Percentiles rank a stretch among this genome's conserved stretches.
Evolutionary conservation across 1,140 invertebrate species (phyloP).

Genomic region (Anoplophora glabripennis): DNA sequence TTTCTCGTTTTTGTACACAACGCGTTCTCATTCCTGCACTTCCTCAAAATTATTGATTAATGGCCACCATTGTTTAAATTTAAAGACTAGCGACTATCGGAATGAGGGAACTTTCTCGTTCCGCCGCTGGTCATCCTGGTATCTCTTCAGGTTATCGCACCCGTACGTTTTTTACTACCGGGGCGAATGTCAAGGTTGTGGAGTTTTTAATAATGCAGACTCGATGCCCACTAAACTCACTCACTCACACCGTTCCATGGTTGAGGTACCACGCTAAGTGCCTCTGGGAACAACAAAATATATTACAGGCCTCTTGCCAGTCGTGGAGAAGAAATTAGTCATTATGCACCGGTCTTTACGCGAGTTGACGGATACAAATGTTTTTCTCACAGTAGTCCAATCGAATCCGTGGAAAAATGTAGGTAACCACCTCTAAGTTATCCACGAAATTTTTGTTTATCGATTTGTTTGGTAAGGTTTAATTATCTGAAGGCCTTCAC

Average conservation of each 20-base stretch:
- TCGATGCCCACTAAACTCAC: background rate
- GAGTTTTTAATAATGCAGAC: background rate
- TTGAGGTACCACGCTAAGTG: constrained; percentile 5
- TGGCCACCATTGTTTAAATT: too few relatives aligned
- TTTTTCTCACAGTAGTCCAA: too few relatives aligned
- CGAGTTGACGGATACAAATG: too few relatives aligned
- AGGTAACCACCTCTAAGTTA: too few relatives aligned
- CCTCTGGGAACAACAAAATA: constrained; percentile 7
- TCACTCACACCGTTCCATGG: constrained; percentile 4
- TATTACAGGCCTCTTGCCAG: constrained; percentile 1
- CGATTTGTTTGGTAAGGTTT: too few relatives aligned
- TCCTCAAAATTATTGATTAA: too few relatives aligned
- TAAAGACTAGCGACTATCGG: too few relatives aligned
- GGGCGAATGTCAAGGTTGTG: constrained; percentile 20
- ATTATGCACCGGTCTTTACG: background rate
- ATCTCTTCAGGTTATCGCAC: constrained; percentile 20
- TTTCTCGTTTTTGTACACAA: too few relatives aligned
- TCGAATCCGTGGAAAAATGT: too few relatives aligned
- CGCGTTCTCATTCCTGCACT: too few relatives aligned
- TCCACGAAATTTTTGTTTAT: too few relatives aligned
- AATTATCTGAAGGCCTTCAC: too few relatives aligned
- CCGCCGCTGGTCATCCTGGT: constrained; percentile 8
- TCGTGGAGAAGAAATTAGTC: constrained; percentile 2
- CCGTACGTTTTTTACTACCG: constrained; percentile 3
- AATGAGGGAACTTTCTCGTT: background rate